Evolutionary conservation across 2,888 invertebrate species (phyloP).

Genomic region (Acanthacorydalis orientalis): DNA sequence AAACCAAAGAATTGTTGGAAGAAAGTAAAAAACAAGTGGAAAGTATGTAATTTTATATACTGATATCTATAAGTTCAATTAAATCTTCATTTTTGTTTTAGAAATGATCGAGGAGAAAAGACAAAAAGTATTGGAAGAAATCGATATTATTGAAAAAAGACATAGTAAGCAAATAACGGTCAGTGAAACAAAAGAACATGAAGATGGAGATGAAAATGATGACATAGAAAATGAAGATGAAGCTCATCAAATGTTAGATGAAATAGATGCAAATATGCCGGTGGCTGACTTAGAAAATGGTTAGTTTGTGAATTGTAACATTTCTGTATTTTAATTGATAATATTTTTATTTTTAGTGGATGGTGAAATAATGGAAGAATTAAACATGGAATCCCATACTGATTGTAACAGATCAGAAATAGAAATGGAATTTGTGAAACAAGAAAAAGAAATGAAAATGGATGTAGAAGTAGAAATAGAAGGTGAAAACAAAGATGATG

Average conservation of each 20-base stretch:
- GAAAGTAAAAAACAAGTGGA: constrained; percentile 45
- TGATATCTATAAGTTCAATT: too few species aligned
- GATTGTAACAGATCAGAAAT: too few species aligned
- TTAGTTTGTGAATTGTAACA: too few species aligned
- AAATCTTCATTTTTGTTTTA: constrained; percentile 18
- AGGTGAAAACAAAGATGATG: neutral
- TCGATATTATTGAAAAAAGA: constrained; percentile 42
- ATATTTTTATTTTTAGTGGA: too few species aligned
- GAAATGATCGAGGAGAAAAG: constrained; percentile 47
- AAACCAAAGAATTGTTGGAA: constrained; percentile 45
- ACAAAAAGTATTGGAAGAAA: constrained; percentile 42
- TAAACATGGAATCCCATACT: too few species aligned
- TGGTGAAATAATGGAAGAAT: too few species aligned
- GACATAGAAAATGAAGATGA: constrained; percentile 11
- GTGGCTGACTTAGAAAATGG: neutral
- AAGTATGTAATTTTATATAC: constrained; percentile 31
- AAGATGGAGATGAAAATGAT: constrained; percentile 13
- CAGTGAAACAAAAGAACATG: constrained; percentile 10
- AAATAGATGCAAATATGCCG: constrained; percentile 10
- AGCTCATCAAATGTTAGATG: constrained; percentile 7
- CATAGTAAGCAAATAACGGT: constrained; percentile 17
- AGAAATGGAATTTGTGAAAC: too few species aligned
- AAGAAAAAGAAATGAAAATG: neutral
- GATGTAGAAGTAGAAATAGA: neutral
- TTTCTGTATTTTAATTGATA: too few species aligned